A percentile compares a stretch with the other conserved stretches of the same genome.
Evolutionary conservation across 2,797 vertebrate genomes (phyloP).

Genomic region (Hippoglossus hippoglossus): DNA sequence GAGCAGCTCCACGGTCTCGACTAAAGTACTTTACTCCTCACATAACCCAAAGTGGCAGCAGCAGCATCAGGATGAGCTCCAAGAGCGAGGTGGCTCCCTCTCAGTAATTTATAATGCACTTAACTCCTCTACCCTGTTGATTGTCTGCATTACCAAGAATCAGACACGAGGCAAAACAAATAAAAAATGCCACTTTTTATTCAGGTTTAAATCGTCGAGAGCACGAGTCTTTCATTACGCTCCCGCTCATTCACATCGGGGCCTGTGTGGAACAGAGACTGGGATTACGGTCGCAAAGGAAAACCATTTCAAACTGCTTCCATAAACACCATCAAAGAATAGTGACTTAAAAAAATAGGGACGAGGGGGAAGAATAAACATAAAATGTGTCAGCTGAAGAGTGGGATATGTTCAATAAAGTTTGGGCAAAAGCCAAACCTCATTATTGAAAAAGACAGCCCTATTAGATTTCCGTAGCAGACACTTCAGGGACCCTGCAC

Average conservation of each 20-base stretch:
- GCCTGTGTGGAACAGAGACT: slow-evolving; percentile 67
- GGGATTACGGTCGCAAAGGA: slow-evolving; percentile 71
- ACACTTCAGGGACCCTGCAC: slow-evolving; percentile 23
- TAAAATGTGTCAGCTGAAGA: slow-evolving; percentile 40
- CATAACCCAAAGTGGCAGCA: slow-evolving; percentile 87
- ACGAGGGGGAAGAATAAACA: slow-evolving; percentile 44
- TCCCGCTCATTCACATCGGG: slow-evolving; percentile 64
- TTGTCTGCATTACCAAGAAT: slow-evolving; percentile 82
- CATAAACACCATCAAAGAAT: slow-evolving; percentile 69
- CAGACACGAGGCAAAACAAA: slow-evolving; percentile 79
- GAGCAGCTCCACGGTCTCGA: slow-evolving; percentile 78
- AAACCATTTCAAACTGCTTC: slow-evolving; percentile 70
- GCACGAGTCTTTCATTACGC: slow-evolving; percentile 81
- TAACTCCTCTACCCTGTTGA: slow-evolving; percentile 84
- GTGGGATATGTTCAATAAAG: slow-evolving; percentile 27
- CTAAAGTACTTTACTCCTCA: slow-evolving; percentile 86
- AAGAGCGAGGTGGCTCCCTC: slow-evolving; percentile 81
- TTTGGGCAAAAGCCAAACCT: slow-evolving; percentile 47
- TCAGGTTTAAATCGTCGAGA: slow-evolving; percentile 73
- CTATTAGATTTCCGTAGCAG: slow-evolving; percentile 32
- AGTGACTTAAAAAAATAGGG: slow-evolving; percentile 48
- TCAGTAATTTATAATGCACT: slow-evolving; percentile 85
- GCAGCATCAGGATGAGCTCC: slow-evolving; percentile 80
- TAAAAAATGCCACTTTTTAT: slow-evolving; percentile 86
- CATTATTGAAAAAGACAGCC: slow-evolving; percentile 8